Evolutionary conservation across 1,140 invertebrate species (phyloP), one percentile per base, ranked within the genome.

Genomic region (Caenorhabditis tropicalis): DNA sequence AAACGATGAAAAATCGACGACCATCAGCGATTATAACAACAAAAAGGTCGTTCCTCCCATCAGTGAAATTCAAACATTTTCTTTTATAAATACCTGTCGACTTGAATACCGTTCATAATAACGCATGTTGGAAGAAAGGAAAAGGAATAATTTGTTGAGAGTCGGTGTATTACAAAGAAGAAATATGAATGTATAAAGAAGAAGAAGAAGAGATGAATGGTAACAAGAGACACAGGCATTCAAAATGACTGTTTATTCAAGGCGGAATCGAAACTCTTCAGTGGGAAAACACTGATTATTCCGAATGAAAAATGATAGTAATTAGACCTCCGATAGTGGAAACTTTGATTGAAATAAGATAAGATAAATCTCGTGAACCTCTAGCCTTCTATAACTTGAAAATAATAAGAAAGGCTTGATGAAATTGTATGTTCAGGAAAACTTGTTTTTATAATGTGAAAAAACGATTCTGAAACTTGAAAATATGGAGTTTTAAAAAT

Each of bases 21-120:
- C 33, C 33, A 74, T 43, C 33, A 74, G 36, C 65, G 36, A 33
- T 36, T 33, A 65, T 33, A 65, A 65, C 36, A 74, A 43, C 27
- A 74, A 74, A 43, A 74, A 43, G 65, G 36, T 74, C 65, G 65
- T 74, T 43, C 65, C 33, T 46, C 9, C 36, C 5, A 2, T 9
- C 19, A 39, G 31, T 58, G 21, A 9, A 24, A 33, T 33, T 65
- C 29, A 6, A 19, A 43, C 3, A 6, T 51, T 51, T 51, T 51
- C 49, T 9, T 6, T 29, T 10, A 9, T 29, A 7, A 29, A 19
- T 65, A 74, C 65, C 65, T 74, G 33, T 43, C 36, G 65, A 39
- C 33, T 74, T 19, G 65, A 74, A 74, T 74, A 74, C 10, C 12
- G 65, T 74, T 74, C 65, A 74, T 74, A 74, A 46, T 74, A 74